Conservation (phyloP, 2,888 invertebrate species). For the Zeuzera pyrina region DNA sequence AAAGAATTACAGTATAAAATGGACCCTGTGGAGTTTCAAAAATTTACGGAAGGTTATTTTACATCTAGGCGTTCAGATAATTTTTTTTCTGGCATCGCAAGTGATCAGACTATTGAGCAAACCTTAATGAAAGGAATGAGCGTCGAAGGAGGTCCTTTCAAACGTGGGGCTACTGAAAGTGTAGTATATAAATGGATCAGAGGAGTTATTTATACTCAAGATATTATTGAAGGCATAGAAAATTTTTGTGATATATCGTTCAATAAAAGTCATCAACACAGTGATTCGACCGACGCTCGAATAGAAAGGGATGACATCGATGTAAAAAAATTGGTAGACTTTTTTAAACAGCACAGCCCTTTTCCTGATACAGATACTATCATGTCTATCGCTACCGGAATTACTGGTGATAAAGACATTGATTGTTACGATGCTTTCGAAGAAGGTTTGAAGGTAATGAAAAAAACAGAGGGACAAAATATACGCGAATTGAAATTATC, state of each 20-base stretch:
- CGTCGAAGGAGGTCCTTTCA: constrained; percentile 1
- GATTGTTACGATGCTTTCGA: too few species aligned
- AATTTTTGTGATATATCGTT: not conserved
- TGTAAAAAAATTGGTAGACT: too few species aligned
- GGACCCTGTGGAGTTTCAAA: not conserved
- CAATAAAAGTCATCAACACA: not conserved
- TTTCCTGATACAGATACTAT: not conserved
- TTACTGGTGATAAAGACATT: too few species aligned
- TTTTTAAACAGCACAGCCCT: too few species aligned
- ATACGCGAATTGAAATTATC: not conserved
- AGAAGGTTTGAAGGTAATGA: too few species aligned
- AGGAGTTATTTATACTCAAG: not conserved
- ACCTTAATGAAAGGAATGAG: constrained; percentile 3
- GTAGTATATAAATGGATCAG: not conserved
- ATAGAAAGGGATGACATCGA: not conserved
- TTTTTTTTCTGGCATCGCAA: not conserved
- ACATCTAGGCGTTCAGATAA: not conserved
- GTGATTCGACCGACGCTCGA: not conserved
- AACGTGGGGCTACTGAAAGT: constrained; percentile 3
- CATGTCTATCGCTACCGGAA: not conserved
- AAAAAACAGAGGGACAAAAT: too few species aligned
- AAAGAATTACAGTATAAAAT: too few species aligned
- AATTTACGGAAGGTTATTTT: not conserved
- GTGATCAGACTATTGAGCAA: constrained; percentile 1
- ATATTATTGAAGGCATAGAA: not conserved